These are phyloP conservation scores for Numenius phaeopus DNA, from an alignment of 2,797 vertebrate species.

Conservation along the genomic window DNA sequence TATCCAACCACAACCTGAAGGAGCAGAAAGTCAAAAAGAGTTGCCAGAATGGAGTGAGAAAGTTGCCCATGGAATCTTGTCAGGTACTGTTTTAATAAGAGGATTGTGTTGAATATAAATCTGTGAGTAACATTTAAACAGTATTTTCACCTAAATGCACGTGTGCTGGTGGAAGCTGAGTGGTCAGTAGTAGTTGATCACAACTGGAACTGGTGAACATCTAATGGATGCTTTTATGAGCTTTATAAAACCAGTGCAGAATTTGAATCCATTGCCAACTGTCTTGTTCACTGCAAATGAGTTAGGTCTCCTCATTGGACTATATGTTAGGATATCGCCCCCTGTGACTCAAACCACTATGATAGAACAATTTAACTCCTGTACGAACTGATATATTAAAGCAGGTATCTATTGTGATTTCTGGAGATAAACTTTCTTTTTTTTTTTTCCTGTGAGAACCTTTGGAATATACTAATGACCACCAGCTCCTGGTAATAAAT, in stretches of 20 bases:
- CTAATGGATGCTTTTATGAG: neutral
- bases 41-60: slow-evolving; percentile 98
- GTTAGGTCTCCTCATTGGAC: neutral
- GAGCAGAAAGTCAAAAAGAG: slow-evolving; percentile 76
- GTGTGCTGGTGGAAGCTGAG: neutral
- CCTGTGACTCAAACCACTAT: neutral
- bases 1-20: slow-evolving; percentile 74
- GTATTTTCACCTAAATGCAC: neutral
- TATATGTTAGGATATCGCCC: neutral
- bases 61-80: slow-evolving; percentile 92
- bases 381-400: neutral
- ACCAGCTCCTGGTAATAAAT: neutral
- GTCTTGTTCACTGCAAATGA: neutral
- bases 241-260: neutral
- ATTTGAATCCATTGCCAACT: neutral
- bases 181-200: neutral
- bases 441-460: neutral
- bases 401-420: neutral
- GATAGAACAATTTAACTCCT: neutral
- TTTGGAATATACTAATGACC: neutral
- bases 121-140: neutral
- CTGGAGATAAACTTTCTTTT: neutral
- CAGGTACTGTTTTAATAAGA: slow-evolving; percentile 81
- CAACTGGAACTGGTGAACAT: neutral
- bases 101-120: neutral